Evolutionary conservation across 1,140 invertebrate species (phyloP), one percentile per base, ranked within the genome.

Genomic region (Drosophila sp.): DNA sequence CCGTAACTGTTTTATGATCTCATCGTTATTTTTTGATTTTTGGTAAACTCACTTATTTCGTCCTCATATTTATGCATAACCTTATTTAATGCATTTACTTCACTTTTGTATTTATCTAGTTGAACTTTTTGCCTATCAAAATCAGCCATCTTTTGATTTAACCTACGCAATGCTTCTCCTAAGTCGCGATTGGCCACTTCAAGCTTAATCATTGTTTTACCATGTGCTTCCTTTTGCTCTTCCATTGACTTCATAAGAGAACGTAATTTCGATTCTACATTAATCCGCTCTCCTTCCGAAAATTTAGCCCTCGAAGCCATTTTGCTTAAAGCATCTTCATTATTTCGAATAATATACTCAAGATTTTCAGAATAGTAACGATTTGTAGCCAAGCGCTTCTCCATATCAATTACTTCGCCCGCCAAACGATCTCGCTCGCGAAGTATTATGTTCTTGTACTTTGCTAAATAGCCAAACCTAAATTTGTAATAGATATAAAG

Each of bases 381-480:
- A 63, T 92, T 83, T 8, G 91, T 89, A 61, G 92, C 91, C 27
- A 93, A 76, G 3, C 92, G 90, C 53, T 92, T 90, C 46, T 90
- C 91, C 54, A 93, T 50, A 3, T 92, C 91, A 14, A 92, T 90
- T 7, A 93, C 78, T 72, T 94, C 93, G 7, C 80, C 82, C 27
- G 90, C 34, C 29, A 94, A 61, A 36, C 86, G 91, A 51, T 94
- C 93, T 7, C 91, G 91, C 69, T 94, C 93, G 4, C 91, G 91
- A 9, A 91, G 53, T 16, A 91, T 75, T 11, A 82, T 89, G n/a
- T 89, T 83, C 36, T 89, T 89, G 50, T 89, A 89, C 40, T 84
- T 89, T 0, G 78, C 59, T 38, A 89, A 75, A 41, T 80, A 58
- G 1, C 83, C 83, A 53, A 89, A 84, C 51, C 83, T 87, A 51